A percentile compares a stretch with the other conserved stretches of the same genome.
Conservation (phyloP, 2,888 invertebrate species). For the Diaprepes abbreviatus region DNA sequence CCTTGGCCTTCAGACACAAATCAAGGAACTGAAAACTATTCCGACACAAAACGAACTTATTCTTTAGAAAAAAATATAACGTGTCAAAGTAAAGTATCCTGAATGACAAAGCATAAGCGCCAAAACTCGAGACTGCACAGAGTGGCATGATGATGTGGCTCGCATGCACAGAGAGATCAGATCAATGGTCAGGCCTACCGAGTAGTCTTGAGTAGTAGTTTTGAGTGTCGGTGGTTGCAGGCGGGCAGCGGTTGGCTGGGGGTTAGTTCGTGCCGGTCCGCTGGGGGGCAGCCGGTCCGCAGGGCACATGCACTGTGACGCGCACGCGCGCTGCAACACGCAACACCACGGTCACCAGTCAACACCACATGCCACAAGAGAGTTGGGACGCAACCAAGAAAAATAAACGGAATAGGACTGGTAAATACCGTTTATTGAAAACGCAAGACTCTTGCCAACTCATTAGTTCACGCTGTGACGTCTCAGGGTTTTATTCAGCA, state of each 20-base stretch:
- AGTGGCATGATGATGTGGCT: conserved; percentile 57
- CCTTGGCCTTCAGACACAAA: too few relatives aligned
- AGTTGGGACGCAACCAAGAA: neutral
- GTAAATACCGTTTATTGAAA: too few relatives aligned
- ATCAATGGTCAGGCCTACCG: conserved; percentile 60
- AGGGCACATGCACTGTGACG: conserved; percentile 90
- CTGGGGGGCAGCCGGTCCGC: conserved; percentile 65
- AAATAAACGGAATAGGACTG: too few relatives aligned
- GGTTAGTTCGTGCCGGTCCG: conserved; percentile 64
- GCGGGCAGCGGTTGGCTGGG: conserved; percentile 51
- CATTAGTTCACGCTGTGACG: too few relatives aligned
- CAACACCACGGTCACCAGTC: conserved; percentile 62
- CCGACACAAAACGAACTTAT: too few relatives aligned
- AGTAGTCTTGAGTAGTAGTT: conserved; percentile 52
- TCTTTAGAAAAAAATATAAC: too few relatives aligned
- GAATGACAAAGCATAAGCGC: conserved; percentile 4
- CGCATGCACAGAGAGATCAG: conserved; percentile 46
- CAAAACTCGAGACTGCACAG: conserved; percentile 12
- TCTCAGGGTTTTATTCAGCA: too few relatives aligned
- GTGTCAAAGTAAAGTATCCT: conserved; percentile 2
- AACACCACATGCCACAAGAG: conserved; percentile 43
- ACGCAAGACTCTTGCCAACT: too few relatives aligned
- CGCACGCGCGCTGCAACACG: conserved; percentile 90
- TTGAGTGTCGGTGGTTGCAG: conserved; percentile 45
- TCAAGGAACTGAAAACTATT: too few relatives aligned